Evolutionary conservation across 2,113 vertebrate species (phyloP).

Genomic region (Chlorocebus sabaeus): DNA sequence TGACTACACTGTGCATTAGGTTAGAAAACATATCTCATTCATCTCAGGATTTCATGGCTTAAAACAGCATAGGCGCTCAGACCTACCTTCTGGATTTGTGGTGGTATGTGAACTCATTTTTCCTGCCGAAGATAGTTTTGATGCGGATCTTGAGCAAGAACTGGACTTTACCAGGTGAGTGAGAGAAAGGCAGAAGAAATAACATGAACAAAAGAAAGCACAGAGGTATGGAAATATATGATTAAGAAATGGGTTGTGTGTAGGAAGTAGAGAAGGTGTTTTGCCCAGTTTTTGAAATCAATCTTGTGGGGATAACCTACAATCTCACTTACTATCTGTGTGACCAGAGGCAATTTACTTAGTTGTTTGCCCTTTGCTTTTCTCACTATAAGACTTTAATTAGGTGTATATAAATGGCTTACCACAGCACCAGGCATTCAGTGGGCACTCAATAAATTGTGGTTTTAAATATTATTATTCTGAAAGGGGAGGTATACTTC

Average conservation of each 20-base stretch:
- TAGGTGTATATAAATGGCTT: constrained; percentile 33
- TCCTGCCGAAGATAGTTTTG: not conserved
- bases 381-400: constrained; percentile 27
- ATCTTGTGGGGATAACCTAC: not conserved
- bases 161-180: not conserved
- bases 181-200: not conserved
- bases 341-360: not conserved
- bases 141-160: not conserved
- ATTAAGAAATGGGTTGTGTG: not conserved
- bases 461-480: constrained; percentile 46
- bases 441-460: not conserved
- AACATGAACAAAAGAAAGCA: not conserved
- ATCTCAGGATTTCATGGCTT: constrained; percentile 11
- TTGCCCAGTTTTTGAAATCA: not conserved
- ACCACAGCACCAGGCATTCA: not conserved
- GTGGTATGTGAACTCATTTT: not conserved
- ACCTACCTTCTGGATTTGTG: not conserved
- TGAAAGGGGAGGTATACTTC: not conserved
- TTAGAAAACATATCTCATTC: not conserved
- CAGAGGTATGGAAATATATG: not conserved
- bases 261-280: not conserved
- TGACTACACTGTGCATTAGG: not conserved
- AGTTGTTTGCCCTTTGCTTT: constrained; percentile 1
- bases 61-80: not conserved
- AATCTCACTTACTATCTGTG: not conserved